Evolutionary conservation across 1,140 invertebrate species (phyloP), one percentile per base, ranked within the genome.

Genomic region (Drosophila obscura): DNA sequence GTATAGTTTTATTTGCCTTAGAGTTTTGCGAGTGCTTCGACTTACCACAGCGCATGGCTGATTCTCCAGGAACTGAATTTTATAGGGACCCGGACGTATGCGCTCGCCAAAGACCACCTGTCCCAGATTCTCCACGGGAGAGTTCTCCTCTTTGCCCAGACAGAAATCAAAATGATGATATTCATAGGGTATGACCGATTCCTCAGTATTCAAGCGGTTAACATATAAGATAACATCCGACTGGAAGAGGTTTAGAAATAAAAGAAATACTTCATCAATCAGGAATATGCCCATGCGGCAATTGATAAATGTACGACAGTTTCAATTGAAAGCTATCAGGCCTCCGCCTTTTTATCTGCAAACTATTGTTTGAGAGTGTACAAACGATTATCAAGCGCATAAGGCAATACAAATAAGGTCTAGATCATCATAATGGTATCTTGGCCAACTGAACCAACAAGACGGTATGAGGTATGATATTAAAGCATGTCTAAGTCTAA

Each of bases 61-160:
- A 90, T 96, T 93, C 85, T 97, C 94, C 67, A 96, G 90, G 80
- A 97, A 97, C 57, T 94, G 92, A 22, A 96, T 95, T 91, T 96
- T 95, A 78, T 99, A 99, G 2, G 96, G 96, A 53, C 98, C 99
- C 4, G 97, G 96, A 52, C 97, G 93, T 84, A 99, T 99, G 83
- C 99, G 94, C 93, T 99, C 98, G 45, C 99, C 99, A 93, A 99
- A 99, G 0, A 99, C 96, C 55, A 99, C 98, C 93, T 99, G 99
- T 2, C 99, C 99, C 43, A 99, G 94, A 92, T 99, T 99, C 93
- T 99, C 98, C 5, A 97, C 96, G 5, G 98, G 98, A n/a, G 96
- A 96, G 73, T 96, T 93, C 45, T 94, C 93, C 76, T 96, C 94
- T 81, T 95, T 94, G 53, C 93, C 93, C 4, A 93, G 89, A 93